Conservation (phyloP, 2,888 invertebrate genomes). For the Iselma pallidipennis region DNA sequence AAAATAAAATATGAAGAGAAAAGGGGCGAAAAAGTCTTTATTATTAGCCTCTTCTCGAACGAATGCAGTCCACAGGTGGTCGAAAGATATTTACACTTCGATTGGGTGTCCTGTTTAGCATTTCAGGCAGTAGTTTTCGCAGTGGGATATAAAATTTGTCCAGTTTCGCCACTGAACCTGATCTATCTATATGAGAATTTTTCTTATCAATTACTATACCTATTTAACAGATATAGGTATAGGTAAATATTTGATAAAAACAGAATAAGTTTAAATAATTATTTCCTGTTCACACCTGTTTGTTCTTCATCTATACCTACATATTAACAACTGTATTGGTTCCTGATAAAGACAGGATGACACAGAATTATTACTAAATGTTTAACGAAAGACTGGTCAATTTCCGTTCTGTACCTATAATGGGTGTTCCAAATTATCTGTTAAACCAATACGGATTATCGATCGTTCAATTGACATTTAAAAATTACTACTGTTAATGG, state of each 20-base stretch:
- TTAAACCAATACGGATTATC: no score
- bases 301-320: no score
- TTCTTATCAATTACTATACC: no score
- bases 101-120: neutral
- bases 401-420: constrained; percentile 1
- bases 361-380: no score
- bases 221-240: no score
- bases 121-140: neutral
- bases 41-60: no score
- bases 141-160: no score
- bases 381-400: neutral
- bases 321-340: no score
- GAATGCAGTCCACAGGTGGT: neutral
- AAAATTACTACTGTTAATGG: no score
- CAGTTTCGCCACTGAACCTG: neutral
- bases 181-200: constrained; percentile 12
- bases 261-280: constrained; percentile 18
- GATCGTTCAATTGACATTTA: no score
- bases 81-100: neutral
- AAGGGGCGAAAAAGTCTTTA: neutral
- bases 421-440: no score
- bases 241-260: constrained; percentile 16
- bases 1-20: no score
- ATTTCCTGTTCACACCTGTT: constrained; percentile 19
- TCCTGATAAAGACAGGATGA: constrained; percentile 20